Base-by-base conservation (phyloP, 2,888 invertebrate genomes). In the Podotricha telesiphe region DNA sequence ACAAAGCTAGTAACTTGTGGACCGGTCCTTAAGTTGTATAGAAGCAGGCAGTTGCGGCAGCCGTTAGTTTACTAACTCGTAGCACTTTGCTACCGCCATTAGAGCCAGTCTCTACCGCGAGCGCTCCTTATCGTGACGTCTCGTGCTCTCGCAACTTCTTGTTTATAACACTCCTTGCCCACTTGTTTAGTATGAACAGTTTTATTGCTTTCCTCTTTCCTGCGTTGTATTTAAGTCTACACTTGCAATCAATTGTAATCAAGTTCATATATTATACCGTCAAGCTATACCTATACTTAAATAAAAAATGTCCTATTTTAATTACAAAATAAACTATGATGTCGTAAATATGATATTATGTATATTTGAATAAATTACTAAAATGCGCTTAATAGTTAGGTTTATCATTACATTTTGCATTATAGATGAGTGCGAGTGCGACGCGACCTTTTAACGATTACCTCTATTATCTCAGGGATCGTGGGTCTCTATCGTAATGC, bases 61-160 rank as follows among this genome's bases (percentile, higher is more conserved):
- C 86, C 83, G 82, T 86, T 84, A 84, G 81, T 81, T 82, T 75
- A 77, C 80, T 80, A 81, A 81, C 80, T 83, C 75, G 77, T 78
- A 77, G 77, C 79, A 77, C 78, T 79, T 79, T 74, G 77, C 76
- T 77, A 75, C 77, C 72, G 79, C 81, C 82, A 83, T 84, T 84
- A 82, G 76, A 78, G 76, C 72, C 76, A 71, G 73, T 79, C 75
- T 77, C 75, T 77, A 77, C 76, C 76, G 77, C 76, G 76, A 76
- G 76, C 76, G 72, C 76, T 76, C 77, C 79, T 79, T 79, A 82
- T 79, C 80, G 75, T 78, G 72, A 76, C 77, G 75, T 78, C 78
- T 75, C 74, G 75, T 75, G 75, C 74, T 74, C 76, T 79, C 74
- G 73, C 75, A 75, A 75, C 79, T 79, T 77, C 76, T 81, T 80